Evolutionary conservation across 2,888 invertebrate genomes (phyloP).

Genomic region (Hyposoter dolosus): DNA sequence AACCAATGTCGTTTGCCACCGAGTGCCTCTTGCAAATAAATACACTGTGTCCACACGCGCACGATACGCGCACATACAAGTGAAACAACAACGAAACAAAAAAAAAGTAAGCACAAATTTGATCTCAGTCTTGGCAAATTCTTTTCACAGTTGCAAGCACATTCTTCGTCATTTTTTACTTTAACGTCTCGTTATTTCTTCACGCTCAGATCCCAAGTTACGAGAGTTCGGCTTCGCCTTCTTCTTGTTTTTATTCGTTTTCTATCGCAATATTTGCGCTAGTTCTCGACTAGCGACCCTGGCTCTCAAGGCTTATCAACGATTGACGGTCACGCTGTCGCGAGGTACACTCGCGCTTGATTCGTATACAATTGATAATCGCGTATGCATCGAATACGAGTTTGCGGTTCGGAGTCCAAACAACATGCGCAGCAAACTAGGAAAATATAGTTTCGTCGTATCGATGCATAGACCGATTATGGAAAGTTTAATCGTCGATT

Average conservation of each 20-base stretch:
- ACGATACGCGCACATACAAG: conserved; percentile 16
- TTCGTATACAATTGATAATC: conserved; percentile 2
- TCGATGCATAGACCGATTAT: not conserved
- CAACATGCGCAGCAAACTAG: conserved; percentile 12
- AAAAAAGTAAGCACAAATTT: conserved; percentile 3
- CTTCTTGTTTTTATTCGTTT: not conserved
- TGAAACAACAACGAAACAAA: not conserved
- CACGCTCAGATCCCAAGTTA: conserved; percentile 40
- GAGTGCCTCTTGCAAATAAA: conserved; percentile 55
- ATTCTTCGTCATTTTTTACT: conserved; percentile 16
- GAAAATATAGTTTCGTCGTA: not conserved
- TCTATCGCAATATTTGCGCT: not conserved
- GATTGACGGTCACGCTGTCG: conserved; percentile 22
- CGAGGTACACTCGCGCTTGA: conserved; percentile 22
- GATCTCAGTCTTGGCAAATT: not conserved
- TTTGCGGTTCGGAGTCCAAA: conserved; percentile 34
- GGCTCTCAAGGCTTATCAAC: conserved; percentile 52
- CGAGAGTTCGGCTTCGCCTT: conserved; percentile 65
- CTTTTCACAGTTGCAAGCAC: not conserved
- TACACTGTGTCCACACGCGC: conserved; percentile 19
- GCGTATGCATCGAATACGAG: not conserved
- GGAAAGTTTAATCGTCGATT: not conserved
- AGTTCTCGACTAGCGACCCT: conserved; percentile 38
- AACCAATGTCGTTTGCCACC: conserved; percentile 62
- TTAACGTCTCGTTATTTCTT: not conserved